These are phyloP conservation scores for Phodopus roborovskii DNA, from an alignment of 2,113 vertebrate species.

Conservation along the genomic window DNA sequence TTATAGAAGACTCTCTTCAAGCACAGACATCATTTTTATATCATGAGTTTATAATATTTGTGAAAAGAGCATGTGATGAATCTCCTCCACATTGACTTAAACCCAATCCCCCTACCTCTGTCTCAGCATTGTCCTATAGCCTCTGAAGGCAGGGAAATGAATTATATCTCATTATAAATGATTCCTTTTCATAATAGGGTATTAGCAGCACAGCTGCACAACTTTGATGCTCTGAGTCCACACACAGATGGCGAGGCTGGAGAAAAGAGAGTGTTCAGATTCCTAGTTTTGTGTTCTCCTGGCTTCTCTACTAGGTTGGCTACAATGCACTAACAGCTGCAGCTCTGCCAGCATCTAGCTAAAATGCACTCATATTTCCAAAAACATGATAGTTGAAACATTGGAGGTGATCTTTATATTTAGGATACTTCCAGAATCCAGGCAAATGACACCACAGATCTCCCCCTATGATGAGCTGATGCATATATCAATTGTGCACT, in stretches of 20 bases:
- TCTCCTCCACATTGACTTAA: neutral
- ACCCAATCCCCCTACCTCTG: neutral
- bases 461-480: neutral
- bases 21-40: slow-evolving; percentile 63
- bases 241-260: slow-evolving; percentile 59
- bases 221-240: slow-evolving; percentile 57
- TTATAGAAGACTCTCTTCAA: slow-evolving; percentile 44
- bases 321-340: slow-evolving; percentile 30
- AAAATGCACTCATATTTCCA: slow-evolving; percentile 28
- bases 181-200: slow-evolving; percentile 60
- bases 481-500: slow-evolving; percentile 12
- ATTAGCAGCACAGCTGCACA: slow-evolving; percentile 76
- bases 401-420: slow-evolving; percentile 40
- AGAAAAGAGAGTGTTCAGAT: slow-evolving; percentile 61
- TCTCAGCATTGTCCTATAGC: slow-evolving; percentile 20
- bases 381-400: slow-evolving; percentile 62
- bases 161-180: slow-evolving; percentile 67
- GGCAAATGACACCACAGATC: neutral
- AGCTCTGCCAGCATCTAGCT: slow-evolving; percentile 42
- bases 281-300: slow-evolving; percentile 37
- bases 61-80: neutral
- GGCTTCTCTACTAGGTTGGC: slow-evolving; percentile 7
- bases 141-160: slow-evolving; percentile 45
- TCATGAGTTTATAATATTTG: slow-evolving; percentile 54
- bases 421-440: slow-evolving; percentile 46